Percentiles rank a stretch among this genome's conserved stretches.
Evolutionary conservation across 2,888 invertebrate genomes (phyloP).

Genomic region (Chouioia cunea): DNA sequence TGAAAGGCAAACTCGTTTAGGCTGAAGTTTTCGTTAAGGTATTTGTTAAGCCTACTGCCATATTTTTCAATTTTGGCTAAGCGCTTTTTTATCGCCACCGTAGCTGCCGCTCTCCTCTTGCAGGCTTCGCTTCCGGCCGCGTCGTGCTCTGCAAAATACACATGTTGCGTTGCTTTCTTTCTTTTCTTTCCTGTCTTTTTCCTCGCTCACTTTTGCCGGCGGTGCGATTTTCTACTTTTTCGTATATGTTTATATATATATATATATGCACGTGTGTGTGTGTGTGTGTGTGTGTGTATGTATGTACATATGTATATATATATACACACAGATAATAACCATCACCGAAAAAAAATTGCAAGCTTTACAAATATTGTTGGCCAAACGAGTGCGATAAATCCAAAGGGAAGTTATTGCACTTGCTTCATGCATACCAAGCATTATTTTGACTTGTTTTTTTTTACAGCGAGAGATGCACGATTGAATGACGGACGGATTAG

Average conservation of each 20-base stretch:
- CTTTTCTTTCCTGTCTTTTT: too few relatives aligned
- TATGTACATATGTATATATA: too few relatives aligned
- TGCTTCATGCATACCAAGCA: too few relatives aligned
- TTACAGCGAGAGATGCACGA: too few relatives aligned
- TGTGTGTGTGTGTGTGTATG: too few relatives aligned
- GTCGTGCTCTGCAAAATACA: constrained; percentile 48
- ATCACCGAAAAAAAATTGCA: constrained; percentile 29
- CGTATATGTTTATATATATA: too few relatives aligned
- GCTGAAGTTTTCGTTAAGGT: constrained; percentile 53
- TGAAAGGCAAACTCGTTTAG: constrained; percentile 49
- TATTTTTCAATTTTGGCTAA: constrained; percentile 52
- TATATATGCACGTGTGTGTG: too few relatives aligned
- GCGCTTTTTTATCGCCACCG: constrained; percentile 45
- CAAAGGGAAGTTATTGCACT: constrained; percentile 31
- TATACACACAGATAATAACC: too few relatives aligned
- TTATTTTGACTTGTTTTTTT: too few relatives aligned
- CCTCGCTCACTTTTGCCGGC: too few relatives aligned
- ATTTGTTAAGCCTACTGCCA: constrained; percentile 53
- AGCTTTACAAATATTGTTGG: constrained; percentile 38
- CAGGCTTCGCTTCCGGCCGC: constrained; percentile 25
- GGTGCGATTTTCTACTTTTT: too few relatives aligned
- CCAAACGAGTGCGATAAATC: constrained; percentile 27
- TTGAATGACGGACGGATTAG: too few relatives aligned
- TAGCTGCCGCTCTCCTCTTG: constrained; percentile 42
- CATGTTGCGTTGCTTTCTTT: not conserved